Evolutionary conservation across 2,888 invertebrate genomes (phyloP).

Genomic region (Siphlonurus alternatus): DNA sequence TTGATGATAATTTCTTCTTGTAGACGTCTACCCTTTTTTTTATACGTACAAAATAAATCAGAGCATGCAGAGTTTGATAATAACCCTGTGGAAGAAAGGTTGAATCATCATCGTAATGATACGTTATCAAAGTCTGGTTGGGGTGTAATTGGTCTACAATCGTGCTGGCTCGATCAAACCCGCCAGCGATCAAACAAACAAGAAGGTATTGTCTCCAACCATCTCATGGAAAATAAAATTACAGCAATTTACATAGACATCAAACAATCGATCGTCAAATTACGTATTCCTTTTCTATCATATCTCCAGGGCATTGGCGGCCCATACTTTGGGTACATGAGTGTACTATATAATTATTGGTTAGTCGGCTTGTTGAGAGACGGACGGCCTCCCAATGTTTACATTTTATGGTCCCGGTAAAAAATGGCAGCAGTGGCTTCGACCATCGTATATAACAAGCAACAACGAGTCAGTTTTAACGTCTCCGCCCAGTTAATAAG

Average conservation of each 20-base stretch:
- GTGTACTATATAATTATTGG: not conserved
- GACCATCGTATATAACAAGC: no score
- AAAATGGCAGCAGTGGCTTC: not conserved
- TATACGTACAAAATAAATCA: no score
- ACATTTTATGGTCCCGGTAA: not conserved
- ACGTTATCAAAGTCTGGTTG: not conserved
- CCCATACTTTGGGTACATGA: not conserved
- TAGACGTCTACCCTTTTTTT: no score
- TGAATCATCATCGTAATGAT: no score
- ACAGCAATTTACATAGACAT: not conserved
- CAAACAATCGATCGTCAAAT: not conserved
- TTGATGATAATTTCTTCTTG: no score
- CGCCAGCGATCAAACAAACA: no score
- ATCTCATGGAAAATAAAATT: not conserved
- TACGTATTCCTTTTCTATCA: not conserved
- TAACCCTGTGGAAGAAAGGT: no score
- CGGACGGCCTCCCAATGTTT: not conserved
- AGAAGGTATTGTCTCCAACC: not conserved
- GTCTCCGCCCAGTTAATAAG: not conserved
- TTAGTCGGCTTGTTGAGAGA: not conserved
- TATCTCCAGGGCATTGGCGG: not conserved
- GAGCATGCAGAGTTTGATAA: no score
- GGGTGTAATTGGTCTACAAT: no score
- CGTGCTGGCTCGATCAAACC: no score
- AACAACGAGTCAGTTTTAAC: not conserved